Evolutionary conservation across 1,140 invertebrate species (phyloP).

Genomic region (Drosophila cardini): DNA sequence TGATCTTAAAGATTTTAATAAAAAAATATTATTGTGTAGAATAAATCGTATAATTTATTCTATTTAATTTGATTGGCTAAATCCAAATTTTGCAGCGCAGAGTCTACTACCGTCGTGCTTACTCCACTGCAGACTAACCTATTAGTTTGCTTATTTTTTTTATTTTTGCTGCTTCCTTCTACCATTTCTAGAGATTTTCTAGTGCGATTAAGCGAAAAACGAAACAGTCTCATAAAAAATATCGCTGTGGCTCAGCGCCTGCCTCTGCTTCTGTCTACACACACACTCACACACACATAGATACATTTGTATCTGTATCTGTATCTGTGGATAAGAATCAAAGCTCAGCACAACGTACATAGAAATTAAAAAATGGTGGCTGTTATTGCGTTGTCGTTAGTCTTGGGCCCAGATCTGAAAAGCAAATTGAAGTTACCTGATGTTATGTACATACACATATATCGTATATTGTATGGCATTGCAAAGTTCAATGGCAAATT

Average conservation of each 20-base stretch:
- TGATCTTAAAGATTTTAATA: too few relatives aligned
- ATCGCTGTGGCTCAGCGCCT: constrained; percentile 48
- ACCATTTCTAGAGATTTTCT: constrained; percentile 74
- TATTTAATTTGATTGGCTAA: too few relatives aligned
- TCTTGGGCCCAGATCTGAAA: constrained; percentile 35
- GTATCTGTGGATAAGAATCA: constrained; percentile 47
- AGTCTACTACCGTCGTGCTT: too few relatives aligned
- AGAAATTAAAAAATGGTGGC: constrained; percentile 63
- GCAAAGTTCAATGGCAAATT: constrained; percentile 64
- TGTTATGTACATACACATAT: not conserved
- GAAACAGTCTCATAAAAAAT: constrained; percentile 78
- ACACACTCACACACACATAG: not conserved
- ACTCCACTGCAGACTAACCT: too few relatives aligned
- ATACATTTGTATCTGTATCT: constrained; percentile 20
- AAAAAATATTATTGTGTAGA: too few relatives aligned
- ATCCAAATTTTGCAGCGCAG: too few relatives aligned
- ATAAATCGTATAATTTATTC: too few relatives aligned
- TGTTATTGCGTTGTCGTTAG: constrained; percentile 53
- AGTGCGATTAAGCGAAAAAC: constrained; percentile 79
- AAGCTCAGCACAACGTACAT: constrained; percentile 24
- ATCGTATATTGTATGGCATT: not conserved
- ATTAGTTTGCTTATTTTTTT: not conserved
- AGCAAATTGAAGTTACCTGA: constrained; percentile 50
- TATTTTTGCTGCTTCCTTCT: constrained; percentile 36
- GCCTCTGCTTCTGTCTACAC: constrained; percentile 8